Percentiles rank a stretch among this genome's conserved stretches.
These are phyloP conservation scores for Leiothrix lutea DNA, from an alignment of 2,113 vertebrate species.

Conservation along the genomic window DNA sequence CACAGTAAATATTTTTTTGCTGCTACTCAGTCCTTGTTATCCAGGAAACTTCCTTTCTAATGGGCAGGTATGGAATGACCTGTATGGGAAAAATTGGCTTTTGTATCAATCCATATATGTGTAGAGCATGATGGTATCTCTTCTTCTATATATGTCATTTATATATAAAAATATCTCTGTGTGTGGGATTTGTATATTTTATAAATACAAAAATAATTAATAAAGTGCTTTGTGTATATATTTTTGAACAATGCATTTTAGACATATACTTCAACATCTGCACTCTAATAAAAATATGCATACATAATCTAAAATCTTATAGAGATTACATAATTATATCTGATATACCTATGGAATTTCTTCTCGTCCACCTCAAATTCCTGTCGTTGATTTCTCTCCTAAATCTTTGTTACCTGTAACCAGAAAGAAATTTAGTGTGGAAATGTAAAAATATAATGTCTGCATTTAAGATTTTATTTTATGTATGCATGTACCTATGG, in stretches of 20 bases:
- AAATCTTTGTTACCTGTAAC: not conserved
- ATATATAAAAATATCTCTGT: accelerated
- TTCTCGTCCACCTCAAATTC: not conserved
- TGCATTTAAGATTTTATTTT: not conserved
- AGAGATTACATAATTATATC: not conserved
- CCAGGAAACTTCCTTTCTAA: not conserved
- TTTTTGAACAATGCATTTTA: not conserved
- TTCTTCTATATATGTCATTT: not conserved
- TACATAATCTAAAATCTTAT: not conserved
- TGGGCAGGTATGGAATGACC: not conserved
- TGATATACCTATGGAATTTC: not conserved
- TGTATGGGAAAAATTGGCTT: not conserved
- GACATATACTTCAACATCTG: not conserved
- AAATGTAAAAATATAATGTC: not conserved
- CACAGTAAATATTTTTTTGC: not conserved
- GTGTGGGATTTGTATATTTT: not conserved
- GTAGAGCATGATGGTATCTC: not conserved
- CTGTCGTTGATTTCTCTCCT: not conserved
- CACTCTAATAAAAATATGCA: not conserved
- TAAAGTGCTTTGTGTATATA: not conserved
- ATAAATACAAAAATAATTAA: not conserved
- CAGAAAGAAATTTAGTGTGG: not conserved
- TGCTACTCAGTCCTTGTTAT: not conserved
- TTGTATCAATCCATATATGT: not conserved
- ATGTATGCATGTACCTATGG: not conserved